Base-by-base conservation (phyloP, 2,113 vertebrate genomes). In the Silurus asotus region DNA sequence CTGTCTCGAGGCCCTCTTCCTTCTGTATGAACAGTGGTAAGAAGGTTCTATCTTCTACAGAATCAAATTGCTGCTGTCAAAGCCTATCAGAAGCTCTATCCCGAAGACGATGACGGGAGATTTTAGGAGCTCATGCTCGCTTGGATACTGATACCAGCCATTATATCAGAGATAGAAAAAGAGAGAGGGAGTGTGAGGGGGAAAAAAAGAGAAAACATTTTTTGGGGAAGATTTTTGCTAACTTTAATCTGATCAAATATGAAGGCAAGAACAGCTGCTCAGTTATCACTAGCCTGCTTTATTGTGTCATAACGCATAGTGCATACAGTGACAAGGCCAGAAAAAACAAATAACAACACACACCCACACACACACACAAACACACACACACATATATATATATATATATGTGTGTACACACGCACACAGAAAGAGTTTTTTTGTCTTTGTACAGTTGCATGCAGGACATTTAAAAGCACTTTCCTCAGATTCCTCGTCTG, bases 21-120 rank as follows among this genome's bases (percentile, higher is more conserved):
- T 77, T 92, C 88, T 87, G 88, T 28, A 72, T 87, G 89, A 91
- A 90, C 84, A 88, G 89, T 87, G 92, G 88, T 86, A 91, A 93
- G 91, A 65, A 64, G 85, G n/a, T 77, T 28, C 89, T 92, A 93
- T 93, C 92, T 92, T 86, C 88, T 89, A 91, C 89, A 90, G 89
- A 92, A 92, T 93, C 91, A 93, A 94, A 95, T 94, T 93, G 94
- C 90, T 93, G 93, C 93, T 93, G 93, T 94, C 93, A 93, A 90
- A 87, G 80, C 91, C 92, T 93, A 93, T 95, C 93, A 93, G 91
- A 93, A 92, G 92, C 90, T 91, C 90, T 89, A 88, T 84, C 72
- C 88, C 88, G 92, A 90, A 79, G 90, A 88, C 58, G 89, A 84
- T 92, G 93, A 93, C 89, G 88, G 88, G 86, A 85, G 87, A 84